Percentiles rank a stretch among this genome's conserved stretches.
Conservation (phyloP, 2,888 invertebrate genomes). For the Allygus modestus region DNA sequence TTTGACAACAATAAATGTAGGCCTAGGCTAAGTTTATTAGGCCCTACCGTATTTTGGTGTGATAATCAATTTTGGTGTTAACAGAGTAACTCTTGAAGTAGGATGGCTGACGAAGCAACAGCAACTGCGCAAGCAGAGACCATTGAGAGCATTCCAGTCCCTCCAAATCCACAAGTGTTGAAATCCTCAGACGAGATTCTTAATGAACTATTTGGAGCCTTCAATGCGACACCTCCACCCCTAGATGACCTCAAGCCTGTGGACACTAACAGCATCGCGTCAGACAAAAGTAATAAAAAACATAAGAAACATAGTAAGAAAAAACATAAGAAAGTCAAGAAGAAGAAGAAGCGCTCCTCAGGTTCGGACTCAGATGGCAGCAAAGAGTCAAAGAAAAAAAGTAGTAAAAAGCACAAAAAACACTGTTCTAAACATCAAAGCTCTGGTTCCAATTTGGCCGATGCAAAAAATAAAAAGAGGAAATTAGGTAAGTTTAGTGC, state of each 20-base stretch:
- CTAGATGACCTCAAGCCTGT: slow-evolving; percentile 1
- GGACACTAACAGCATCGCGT: background rate
- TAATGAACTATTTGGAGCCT: slow-evolving; percentile 88
- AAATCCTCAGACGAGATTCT: slow-evolving; percentile 89
- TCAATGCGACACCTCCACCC: slow-evolving; percentile 84
- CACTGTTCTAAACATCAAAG: slow-evolving; percentile 80
- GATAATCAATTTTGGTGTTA: background rate
- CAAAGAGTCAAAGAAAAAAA: slow-evolving; percentile 74
- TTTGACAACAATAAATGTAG: too few relatives aligned
- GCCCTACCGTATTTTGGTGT: too few relatives aligned
- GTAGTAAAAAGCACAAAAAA: slow-evolving; percentile 72
- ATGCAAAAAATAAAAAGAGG: slow-evolving; percentile 57
- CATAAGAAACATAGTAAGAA: slow-evolving; percentile 55
- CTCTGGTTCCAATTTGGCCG: slow-evolving; percentile 70
- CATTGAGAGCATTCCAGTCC: slow-evolving; percentile 33
- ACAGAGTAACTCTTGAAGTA: background rate
- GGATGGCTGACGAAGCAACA: background rate
- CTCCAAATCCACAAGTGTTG: background rate
- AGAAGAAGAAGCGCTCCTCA: slow-evolving; percentile 72
- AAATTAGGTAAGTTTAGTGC: slow-evolving; percentile 55
- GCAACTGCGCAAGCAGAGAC: background rate
- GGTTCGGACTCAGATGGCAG: slow-evolving; percentile 69
- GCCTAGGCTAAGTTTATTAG: too few relatives aligned
- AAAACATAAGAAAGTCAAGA: slow-evolving; percentile 52
- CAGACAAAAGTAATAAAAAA: slow-evolving; percentile 40